Conservation (phyloP, 1,140 invertebrate species). For the Caenorhabditis brenneri region DNA sequence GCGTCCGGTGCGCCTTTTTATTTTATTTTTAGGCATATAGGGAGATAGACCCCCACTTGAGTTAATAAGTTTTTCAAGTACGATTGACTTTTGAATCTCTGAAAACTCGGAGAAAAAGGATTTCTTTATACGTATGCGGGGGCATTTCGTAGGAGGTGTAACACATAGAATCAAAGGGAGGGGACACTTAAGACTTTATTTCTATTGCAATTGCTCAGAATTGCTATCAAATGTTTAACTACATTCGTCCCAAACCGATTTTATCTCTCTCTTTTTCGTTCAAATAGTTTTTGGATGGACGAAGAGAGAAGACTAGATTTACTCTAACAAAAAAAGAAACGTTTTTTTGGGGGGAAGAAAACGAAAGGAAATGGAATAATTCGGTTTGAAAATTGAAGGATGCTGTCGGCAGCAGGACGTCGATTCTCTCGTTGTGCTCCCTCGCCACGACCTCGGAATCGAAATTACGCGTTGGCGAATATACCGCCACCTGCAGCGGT, state of each 20-base stretch:
- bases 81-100: not conserved
- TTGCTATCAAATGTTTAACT: conserved; percentile 24
- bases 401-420: conserved; percentile 42
- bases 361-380: conserved; percentile 14
- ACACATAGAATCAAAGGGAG: not conserved
- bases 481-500: conserved; percentile 55
- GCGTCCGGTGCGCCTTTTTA: conserved; percentile 12
- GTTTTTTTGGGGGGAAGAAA: not conserved
- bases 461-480: conserved; percentile 54
- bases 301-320: not conserved
- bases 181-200: not conserved
- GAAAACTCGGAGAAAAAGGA: too few relatives aligned
- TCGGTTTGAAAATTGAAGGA: conserved; percentile 41
- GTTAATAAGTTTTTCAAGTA: conserved; percentile 35
- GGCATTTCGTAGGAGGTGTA: not conserved
- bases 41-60: not conserved
- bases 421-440: conserved; percentile 48
- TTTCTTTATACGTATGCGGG: too few relatives aligned
- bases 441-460: conserved; percentile 50
- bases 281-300: too few relatives aligned
- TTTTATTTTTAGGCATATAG: not conserved
- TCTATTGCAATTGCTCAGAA: not conserved
- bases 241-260: not conserved
- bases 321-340: not conserved
- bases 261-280: not conserved